Percentiles rank a stretch among this genome's conserved stretches.
These are phyloP conservation scores for Hemicrepidius hirtus DNA, from an alignment of 2,888 invertebrate species.

Conservation along the genomic window DNA sequence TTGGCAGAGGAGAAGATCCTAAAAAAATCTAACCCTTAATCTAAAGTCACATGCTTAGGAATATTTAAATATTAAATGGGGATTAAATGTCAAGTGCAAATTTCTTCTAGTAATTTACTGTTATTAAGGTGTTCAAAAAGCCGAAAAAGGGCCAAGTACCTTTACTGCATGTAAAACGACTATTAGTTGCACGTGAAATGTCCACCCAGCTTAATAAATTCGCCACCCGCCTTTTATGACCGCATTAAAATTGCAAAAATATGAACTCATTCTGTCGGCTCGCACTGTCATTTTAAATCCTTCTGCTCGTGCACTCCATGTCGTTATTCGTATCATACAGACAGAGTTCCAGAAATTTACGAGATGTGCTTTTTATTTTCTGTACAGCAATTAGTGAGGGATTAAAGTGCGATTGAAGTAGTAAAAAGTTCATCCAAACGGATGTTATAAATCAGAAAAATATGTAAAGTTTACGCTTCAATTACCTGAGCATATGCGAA, in stretches of 20 bases:
- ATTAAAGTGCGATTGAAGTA: conserved; percentile 42
- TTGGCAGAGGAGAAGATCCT: too few relatives aligned
- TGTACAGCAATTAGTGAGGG: conserved; percentile 38
- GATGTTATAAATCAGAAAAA: conserved; percentile 27
- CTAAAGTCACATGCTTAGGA: too few relatives aligned
- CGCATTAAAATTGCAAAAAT: conserved; percentile 45
- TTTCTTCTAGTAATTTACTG: too few relatives aligned
- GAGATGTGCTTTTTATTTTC: conserved; percentile 33
- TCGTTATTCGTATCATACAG: conserved; percentile 20
- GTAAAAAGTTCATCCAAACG: conserved; percentile 30
- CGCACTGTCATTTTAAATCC: conserved; percentile 38
- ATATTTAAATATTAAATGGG: too few relatives aligned
- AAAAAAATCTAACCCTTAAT: too few relatives aligned
- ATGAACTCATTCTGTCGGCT: conserved; percentile 42
- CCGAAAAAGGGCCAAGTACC: not conserved
- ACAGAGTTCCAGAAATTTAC: conserved; percentile 35
- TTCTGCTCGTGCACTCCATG: conserved; percentile 33
- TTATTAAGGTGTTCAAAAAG: not conserved
- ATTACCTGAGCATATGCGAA: conserved; percentile 20
- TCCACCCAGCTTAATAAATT: conserved; percentile 36
- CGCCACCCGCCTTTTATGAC: conserved; percentile 32
- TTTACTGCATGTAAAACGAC: conserved; percentile 10
- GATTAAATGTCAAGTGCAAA: too few relatives aligned
- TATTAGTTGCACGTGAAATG: conserved; percentile 20
- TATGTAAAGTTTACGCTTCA: conserved; percentile 7